phyloP scores from a whole-genome alignment of 1,140 invertebrate genomes.

The Nylanderia fulva region DNA sequence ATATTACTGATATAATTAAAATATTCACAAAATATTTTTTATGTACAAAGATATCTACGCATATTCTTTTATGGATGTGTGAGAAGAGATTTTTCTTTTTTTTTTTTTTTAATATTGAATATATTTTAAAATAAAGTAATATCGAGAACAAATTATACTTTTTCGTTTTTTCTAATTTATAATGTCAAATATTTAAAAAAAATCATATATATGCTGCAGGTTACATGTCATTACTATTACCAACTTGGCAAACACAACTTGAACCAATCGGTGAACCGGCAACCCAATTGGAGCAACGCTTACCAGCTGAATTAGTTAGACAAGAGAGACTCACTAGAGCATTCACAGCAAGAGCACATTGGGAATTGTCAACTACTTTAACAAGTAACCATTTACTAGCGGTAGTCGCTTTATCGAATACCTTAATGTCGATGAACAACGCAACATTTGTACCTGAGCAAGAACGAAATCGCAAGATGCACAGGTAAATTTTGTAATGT shows the following conservation, averaged over 20 bases:
- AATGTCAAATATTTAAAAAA: neutral
- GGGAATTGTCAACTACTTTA: constrained; percentile 97
- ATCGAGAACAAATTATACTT: neutral
- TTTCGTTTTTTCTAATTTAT: neutral
- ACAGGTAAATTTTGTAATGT: constrained; percentile 84
- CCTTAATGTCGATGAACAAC: constrained; percentile 99
- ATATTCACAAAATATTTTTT: neutral
- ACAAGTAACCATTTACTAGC: constrained; percentile 98
- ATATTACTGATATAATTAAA: constrained; percentile 9
- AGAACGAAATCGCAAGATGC: constrained; percentile 91
- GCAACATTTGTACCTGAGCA: constrained; percentile 96
- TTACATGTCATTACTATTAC: constrained; percentile 97
- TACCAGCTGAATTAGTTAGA: constrained; percentile 91
- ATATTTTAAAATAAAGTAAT: constrained; percentile 9
- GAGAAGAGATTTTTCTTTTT: neutral
- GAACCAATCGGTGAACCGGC: constrained; percentile 83
- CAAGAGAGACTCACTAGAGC: constrained; percentile 92
- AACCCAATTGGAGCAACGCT: constrained; percentile 87
- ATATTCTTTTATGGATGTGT: neutral
- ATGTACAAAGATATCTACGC: neutral
- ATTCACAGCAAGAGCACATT: constrained; percentile 95
- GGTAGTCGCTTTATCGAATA: constrained; percentile 97
- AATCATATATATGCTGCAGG: constrained; percentile 80
- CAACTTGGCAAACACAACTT: constrained; percentile 91
- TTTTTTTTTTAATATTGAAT: neutral